A percentile compares a stretch with the other conserved stretches of the same genome.
These are phyloP conservation scores for Tenualosa thibaudeaui DNA, from an alignment of 2,797 vertebrate species.

Conservation along the genomic window DNA sequence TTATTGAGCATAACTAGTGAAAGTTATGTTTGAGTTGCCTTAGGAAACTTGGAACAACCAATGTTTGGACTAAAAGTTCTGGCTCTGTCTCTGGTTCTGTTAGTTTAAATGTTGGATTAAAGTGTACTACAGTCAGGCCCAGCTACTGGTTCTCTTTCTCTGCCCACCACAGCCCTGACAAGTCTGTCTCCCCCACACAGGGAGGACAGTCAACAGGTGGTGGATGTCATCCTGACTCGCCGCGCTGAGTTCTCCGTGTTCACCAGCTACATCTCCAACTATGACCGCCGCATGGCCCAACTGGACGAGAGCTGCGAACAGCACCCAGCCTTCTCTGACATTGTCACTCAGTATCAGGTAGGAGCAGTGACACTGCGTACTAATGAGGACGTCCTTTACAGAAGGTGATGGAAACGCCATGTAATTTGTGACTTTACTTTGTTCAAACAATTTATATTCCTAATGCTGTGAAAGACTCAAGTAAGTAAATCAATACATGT, in stretches of 20 bases:
- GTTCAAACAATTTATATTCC: background rate
- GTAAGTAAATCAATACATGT: background rate
- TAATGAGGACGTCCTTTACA: background rate
- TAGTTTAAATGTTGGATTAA: background rate
- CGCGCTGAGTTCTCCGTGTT: slow-evolving; percentile 82
- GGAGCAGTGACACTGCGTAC: slow-evolving; percentile 34
- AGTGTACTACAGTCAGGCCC: background rate
- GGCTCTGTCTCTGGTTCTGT: background rate
- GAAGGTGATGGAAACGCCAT: background rate
- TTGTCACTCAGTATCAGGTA: slow-evolving; percentile 89
- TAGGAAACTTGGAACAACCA: background rate
- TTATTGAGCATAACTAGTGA: background rate
- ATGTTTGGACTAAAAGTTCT: background rate
- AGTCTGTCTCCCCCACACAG: slow-evolving; percentile 60
- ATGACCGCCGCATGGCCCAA: slow-evolving; percentile 86
- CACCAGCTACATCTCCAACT: slow-evolving; percentile 84
- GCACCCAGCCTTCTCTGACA: slow-evolving; percentile 70
- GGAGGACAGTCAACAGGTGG: slow-evolving; percentile 87
- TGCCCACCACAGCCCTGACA: background rate
- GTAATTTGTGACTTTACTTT: background rate
- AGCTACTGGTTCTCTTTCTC: background rate
- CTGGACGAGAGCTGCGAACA: slow-evolving; percentile 83
- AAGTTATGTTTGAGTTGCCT: background rate
- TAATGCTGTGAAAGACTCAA: no score
- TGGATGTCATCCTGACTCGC: slow-evolving; percentile 84